phyloP scores from a whole-genome alignment of 2,797 vertebrate genomes.

The Coregonus sp. region DNA sequence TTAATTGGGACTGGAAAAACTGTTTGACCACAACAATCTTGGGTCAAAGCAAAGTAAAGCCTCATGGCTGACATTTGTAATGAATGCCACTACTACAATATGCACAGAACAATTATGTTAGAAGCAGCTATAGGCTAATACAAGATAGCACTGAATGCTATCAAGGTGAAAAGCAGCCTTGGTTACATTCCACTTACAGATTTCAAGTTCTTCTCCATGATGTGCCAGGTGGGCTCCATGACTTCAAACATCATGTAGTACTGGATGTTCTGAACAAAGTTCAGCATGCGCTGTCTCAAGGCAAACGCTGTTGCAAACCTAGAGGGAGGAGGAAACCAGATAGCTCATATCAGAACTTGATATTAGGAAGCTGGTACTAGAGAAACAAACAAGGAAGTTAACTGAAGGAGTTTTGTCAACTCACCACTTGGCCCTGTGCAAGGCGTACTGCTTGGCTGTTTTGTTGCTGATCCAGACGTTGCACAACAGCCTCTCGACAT shows the following conservation, averaged over 20 bases:
- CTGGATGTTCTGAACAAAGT: slow-evolving; percentile 99
- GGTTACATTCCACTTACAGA: slow-evolving; percentile 72
- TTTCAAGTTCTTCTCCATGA: slow-evolving; percentile 94
- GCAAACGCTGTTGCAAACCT: slow-evolving; percentile 96
- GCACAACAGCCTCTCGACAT: slow-evolving; percentile 93
- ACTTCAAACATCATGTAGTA: slow-evolving; percentile 99
- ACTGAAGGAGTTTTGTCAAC: slow-evolving; percentile 23
- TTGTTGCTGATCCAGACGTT: slow-evolving; percentile 87
- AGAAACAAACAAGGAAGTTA: background rate
- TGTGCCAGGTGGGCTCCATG: slow-evolving; percentile 97
- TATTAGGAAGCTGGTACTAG: background rate
- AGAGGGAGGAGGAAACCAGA: background rate
- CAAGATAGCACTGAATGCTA: background rate
- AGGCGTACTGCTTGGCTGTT: slow-evolving; percentile 71
- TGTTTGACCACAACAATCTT: background rate
- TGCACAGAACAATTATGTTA: background rate
- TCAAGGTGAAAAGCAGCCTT: background rate
- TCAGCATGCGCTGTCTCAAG: slow-evolving; percentile 95
- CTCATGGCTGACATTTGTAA: background rate
- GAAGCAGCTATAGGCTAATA: background rate
- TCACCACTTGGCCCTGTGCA: slow-evolving; percentile 91
- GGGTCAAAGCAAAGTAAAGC: background rate
- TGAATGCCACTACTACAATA: background rate
- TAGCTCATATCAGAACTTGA: background rate
- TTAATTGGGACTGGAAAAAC: background rate